phyloP scores from a whole-genome alignment of 2,888 invertebrate species.

The Drosophila glabriapex region DNA sequence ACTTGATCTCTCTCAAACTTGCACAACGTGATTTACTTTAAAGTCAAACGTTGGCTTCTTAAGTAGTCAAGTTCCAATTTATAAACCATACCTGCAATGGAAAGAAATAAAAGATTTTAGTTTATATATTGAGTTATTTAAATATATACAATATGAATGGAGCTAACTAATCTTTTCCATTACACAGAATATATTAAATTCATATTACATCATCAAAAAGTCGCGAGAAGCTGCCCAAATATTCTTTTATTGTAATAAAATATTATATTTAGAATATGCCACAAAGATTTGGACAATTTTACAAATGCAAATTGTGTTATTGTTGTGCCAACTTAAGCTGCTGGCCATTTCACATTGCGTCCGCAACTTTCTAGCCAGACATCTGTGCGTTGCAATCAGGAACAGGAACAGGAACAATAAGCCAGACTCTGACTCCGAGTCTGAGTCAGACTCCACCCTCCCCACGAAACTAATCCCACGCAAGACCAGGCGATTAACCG shows the following conservation, averaged over 20 bases:
- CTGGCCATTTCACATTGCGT: slow-evolving; percentile 12
- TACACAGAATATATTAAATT: not conserved
- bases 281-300: not conserved
- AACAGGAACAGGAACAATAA: slow-evolving; percentile 58
- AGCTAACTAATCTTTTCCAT: not conserved
- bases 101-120: slow-evolving; percentile 7
- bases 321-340: slow-evolving; percentile 4
- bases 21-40: not conserved
- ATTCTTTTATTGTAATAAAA: not conserved
- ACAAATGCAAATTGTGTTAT: slow-evolving; percentile 7
- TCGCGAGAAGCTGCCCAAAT: not conserved
- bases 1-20: not conserved
- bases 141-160: not conserved
- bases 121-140: not conserved
- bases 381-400: slow-evolving; percentile 69
- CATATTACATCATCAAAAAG: not conserved
- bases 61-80: not conserved
- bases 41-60: not conserved
- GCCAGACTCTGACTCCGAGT: slow-evolving; percentile 3
- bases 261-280: not conserved
- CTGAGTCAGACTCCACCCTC: slow-evolving; percentile 3
- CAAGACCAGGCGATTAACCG: slow-evolving; percentile 65
- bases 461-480: slow-evolving; percentile 62
- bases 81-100: slow-evolving; percentile 45
- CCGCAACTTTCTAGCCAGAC: slow-evolving; percentile 55